Evolutionary conservation across 2,888 invertebrate genomes (phyloP).

Genomic region (Yponomeuta evonymella): DNA sequence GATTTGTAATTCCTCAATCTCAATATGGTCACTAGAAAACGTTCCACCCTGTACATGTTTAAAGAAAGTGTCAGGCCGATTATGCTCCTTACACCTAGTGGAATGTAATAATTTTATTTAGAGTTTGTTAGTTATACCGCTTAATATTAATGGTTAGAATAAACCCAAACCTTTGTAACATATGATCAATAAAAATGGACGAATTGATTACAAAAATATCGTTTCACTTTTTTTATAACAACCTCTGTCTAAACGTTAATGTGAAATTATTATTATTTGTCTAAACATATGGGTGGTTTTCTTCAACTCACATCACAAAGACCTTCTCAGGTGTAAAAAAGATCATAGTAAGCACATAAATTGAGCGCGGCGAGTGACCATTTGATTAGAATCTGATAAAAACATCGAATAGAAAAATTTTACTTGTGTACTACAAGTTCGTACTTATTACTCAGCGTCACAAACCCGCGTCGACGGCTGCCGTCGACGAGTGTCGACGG

Average conservation of each 20-base stretch:
- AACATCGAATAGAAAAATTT: no score
- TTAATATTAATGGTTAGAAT: conserved; percentile 63
- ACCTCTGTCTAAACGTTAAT: not conserved
- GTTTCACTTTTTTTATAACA: conserved; percentile 18
- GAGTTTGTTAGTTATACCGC: conserved; percentile 59
- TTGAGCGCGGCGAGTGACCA: no score
- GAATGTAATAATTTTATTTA: conserved; percentile 47
- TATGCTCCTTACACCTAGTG: conserved; percentile 62
- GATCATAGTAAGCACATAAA: not conserved
- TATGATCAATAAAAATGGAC: conserved; percentile 45
- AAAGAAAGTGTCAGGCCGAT: conserved; percentile 43
- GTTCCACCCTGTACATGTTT: conserved; percentile 20
- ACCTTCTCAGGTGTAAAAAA: not conserved
- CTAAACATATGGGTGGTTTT: not conserved
- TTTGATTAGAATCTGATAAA: no score
- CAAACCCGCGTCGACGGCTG: no score
- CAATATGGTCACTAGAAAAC: not conserved
- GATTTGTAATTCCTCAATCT: not conserved
- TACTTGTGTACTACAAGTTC: no score
- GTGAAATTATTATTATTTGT: not conserved
- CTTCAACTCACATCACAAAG: not conserved
- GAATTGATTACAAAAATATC: conserved; percentile 26
- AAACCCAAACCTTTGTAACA: conserved; percentile 64
- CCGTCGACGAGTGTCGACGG: no score
- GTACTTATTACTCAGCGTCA: no score